phyloP scores from a whole-genome alignment of 2,888 invertebrate species.

The Chalcis sispes region DNA sequence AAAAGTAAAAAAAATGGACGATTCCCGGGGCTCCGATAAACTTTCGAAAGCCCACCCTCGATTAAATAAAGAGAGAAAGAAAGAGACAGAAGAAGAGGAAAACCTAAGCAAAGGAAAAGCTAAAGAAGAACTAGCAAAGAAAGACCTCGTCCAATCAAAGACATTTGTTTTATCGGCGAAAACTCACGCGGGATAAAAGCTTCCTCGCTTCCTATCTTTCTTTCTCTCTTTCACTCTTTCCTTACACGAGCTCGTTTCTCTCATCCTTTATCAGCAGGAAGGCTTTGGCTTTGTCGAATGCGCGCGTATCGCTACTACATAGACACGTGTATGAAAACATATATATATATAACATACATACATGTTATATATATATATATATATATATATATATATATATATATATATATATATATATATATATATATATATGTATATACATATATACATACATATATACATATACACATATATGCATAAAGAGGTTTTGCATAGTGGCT shows the following conservation, averaged over 20 bases:
- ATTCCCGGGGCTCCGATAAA: constrained; percentile 46
- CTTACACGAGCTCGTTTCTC: no score
- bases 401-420: neutral
- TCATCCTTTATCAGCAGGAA: constrained; percentile 18
- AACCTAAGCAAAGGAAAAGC: no score
- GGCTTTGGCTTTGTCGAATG: constrained; percentile 35
- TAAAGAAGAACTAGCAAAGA: neutral
- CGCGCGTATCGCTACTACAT: neutral
- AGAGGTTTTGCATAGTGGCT: no score
- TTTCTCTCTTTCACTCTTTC: neutral
- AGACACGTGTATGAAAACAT: neutral
- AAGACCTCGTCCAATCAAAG: constrained; percentile 63
- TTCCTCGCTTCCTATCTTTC: no score
- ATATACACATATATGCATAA: no score
- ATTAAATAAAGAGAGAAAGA: neutral
- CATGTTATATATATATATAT: neutral
- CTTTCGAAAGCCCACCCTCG: constrained; percentile 29
- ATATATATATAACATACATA: constrained; percentile 9
- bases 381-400: neutral
- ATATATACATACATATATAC: no score
- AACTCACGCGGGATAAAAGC: constrained; percentile 34
- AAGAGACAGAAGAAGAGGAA: constrained; percentile 2
- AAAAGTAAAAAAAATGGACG: constrained; percentile 46
- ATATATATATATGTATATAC: no score
- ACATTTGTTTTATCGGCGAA: constrained; percentile 62